Conservation (phyloP, 2,888 invertebrate species). For the Ichneumoninae sp. region DNA sequence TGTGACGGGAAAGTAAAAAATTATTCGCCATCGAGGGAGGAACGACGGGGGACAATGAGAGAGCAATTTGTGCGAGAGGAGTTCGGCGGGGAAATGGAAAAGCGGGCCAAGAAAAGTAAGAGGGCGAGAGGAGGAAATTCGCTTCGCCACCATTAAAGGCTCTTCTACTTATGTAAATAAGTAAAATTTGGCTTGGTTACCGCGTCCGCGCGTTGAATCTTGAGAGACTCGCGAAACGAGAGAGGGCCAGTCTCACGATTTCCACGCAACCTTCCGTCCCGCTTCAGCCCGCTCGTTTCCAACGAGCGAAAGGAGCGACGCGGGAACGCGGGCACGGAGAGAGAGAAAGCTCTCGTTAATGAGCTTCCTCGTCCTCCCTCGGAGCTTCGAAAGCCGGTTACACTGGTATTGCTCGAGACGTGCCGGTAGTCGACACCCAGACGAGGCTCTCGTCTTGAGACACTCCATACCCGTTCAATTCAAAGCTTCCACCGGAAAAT, state of each 20-base stretch:
- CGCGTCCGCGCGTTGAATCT: conserved; percentile 19
- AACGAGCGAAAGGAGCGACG: background rate
- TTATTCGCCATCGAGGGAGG: background rate
- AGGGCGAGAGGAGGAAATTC: conserved; percentile 54
- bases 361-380: conserved; percentile 82
- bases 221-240: conserved; percentile 45
- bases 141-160: conserved; percentile 72
- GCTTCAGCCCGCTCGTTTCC: conserved; percentile 20
- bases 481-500: conserved; percentile 81
- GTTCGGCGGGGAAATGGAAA: conserved; percentile 6
- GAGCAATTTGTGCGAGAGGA: conserved; percentile 51
- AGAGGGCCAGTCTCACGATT: conserved; percentile 39
- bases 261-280: conserved; percentile 8
- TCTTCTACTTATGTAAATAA: conserved; percentile 80
- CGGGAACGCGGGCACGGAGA: conserved; percentile 24
- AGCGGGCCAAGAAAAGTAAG: background rate
- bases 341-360: conserved; percentile 82
- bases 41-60: conserved; percentile 6
- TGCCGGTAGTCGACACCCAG: conserved; percentile 37
- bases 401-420: conserved; percentile 75
- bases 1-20: background rate
- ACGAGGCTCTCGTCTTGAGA: conserved; percentile 66
- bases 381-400: conserved; percentile 81
- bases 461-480: conserved; percentile 76
- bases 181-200: conserved; percentile 73